These are phyloP conservation scores for Vireo altiloquus DNA, from an alignment of 2,113 vertebrate genomes.

Conservation along the genomic window DNA sequence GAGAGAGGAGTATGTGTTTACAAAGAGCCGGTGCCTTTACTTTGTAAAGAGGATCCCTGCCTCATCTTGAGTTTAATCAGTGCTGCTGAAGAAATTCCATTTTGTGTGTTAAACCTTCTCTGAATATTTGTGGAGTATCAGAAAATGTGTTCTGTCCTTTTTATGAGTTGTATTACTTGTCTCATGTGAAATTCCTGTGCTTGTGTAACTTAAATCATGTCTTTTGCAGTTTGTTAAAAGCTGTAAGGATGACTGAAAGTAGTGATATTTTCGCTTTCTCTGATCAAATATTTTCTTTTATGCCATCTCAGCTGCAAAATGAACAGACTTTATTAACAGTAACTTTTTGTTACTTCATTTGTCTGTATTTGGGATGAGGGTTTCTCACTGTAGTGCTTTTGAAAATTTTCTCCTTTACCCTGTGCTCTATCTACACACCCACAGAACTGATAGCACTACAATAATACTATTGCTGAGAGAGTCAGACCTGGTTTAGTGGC, in stretches of 20 bases:
- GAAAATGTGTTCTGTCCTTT: background rate
- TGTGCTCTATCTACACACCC: background rate
- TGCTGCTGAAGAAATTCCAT: slow-evolving; percentile 49
- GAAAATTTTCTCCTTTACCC: background rate
- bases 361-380: background rate
- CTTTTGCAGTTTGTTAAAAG: background rate
- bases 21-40: slow-evolving; percentile 65
- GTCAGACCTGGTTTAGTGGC: background rate
- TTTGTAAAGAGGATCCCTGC: slow-evolving; percentile 53
- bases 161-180: background rate
- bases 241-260: background rate
- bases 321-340: background rate
- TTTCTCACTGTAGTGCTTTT: background rate
- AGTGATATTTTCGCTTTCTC: background rate
- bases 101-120: slow-evolving; percentile 9
- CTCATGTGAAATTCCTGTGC: background rate
- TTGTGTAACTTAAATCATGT: background rate
- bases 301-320: background rate
- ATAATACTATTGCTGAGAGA: background rate
- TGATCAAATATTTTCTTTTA: background rate
- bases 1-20: slow-evolving; percentile 42
- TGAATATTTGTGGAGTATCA: slow-evolving; percentile 11
- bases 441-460: background rate
- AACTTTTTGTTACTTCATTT: background rate
- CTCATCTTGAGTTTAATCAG: slow-evolving; percentile 44